Base-by-base conservation (phyloP, 2,888 invertebrate genomes). In the Lasioglossum zephyrum region DNA sequence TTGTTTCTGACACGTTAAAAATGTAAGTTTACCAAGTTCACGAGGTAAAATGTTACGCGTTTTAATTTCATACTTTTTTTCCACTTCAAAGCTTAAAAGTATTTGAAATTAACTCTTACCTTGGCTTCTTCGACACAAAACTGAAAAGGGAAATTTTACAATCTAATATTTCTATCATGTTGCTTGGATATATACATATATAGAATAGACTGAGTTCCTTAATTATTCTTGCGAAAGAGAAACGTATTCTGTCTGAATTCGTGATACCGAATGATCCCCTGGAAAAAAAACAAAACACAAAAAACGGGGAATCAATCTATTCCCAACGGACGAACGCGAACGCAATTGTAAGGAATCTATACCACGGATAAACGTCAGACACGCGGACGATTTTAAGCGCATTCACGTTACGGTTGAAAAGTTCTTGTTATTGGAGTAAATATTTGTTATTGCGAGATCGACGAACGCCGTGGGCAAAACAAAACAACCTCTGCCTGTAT, bases 371-470 rank as follows among this genome's bases (percentile, higher is more conserved):
- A 31, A 39, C 70, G 22, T 26, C 39, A 69, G 31, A 47, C 70
- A 5, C n/a, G n/a, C 69, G 11, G 2, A 22, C 31, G 22, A 41
- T 49, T 70, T 70, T 39, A 22, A 36, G 70, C 41, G 36, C 22
- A n/a, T 36, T 70, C 39, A 5, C 26, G 36, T 57, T 73, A 6
- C 49, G 49, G 53, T 44, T 36, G 78, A 53, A 73, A 76, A 57
- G n/a, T 49, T 82, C 5, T 39, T 5, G 76, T 75, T 82, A 85
- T 57, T 57, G 16, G 39, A 8, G 31, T 63, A 82, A 85, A 85
- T 75, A 79, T 85, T 82, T 73, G 63, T 63, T 18, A 26, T 72
- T 11, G n/a, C 44, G 16, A 72, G 77, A n/a, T 57, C 57, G 53
- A 11, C 41, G 76, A 78, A 73, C 44, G 66, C 72, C n/a, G 63